These are phyloP conservation scores for Seriola aureovittata DNA, from an alignment of 2,113 vertebrate genomes.

Conservation along the genomic window DNA sequence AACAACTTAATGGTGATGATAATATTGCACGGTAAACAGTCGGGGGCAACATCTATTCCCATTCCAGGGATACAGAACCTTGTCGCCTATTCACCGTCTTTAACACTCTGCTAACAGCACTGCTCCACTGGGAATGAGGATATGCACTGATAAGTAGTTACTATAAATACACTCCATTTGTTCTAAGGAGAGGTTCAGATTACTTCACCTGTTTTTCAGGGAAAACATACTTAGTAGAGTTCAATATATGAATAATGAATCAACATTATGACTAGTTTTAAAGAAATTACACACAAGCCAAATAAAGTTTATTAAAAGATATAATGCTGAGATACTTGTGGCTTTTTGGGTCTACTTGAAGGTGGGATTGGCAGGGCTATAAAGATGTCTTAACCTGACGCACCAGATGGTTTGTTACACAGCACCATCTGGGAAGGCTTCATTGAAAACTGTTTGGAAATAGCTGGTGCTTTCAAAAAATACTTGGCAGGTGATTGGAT, in stretches of 20 bases:
- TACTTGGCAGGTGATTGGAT: no score
- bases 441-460: no score
- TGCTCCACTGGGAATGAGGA: slow-evolving; percentile 42
- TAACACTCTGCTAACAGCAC: slow-evolving; percentile 16
- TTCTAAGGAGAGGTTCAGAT: slow-evolving; percentile 7
- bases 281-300: slow-evolving; percentile 8
- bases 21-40: slow-evolving; percentile 41
- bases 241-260: slow-evolving; percentile 7
- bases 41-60: slow-evolving; percentile 48
- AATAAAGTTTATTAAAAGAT: background rate
- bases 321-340: background rate
- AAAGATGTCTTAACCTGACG: background rate
- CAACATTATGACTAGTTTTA: background rate
- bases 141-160: slow-evolving; percentile 23
- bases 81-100: slow-evolving; percentile 18
- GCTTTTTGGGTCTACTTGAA: background rate
- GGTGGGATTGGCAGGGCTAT: background rate
- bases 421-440: no score
- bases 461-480: no score
- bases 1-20: slow-evolving; percentile 50
- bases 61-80: slow-evolving; percentile 54
- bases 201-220: slow-evolving; percentile 16
- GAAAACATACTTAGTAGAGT: background rate
- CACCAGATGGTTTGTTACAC: no score
- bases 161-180: slow-evolving; percentile 9